phyloP scores from a whole-genome alignment of 1,140 invertebrate species.

The Argopecten irradians region DNA sequence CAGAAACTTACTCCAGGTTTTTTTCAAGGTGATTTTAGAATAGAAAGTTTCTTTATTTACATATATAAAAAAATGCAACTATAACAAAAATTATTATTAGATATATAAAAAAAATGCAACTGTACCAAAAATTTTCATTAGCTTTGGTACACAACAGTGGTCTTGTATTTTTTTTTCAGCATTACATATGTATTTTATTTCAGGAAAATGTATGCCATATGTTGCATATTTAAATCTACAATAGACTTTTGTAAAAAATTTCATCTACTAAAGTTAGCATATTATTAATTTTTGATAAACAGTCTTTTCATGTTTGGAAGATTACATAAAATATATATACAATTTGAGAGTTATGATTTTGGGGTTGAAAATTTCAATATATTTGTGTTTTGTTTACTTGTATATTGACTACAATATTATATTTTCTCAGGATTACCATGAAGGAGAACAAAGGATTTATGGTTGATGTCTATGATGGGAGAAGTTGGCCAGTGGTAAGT shows the following conservation, averaged over 20 bases:
- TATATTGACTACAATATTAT: no score
- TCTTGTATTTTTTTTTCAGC: background rate
- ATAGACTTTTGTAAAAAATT: no score
- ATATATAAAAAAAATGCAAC: background rate
- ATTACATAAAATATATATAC: no score
- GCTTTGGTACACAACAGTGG: background rate
- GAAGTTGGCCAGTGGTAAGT: background rate
- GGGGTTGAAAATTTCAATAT: background rate
- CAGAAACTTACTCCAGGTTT: no score
- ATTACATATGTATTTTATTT: background rate
- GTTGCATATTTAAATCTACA: no score
- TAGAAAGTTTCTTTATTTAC: background rate
- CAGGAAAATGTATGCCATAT: no score
- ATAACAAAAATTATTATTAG: background rate
- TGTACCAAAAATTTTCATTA: background rate
- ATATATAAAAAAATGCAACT: background rate
- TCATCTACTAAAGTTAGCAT: no score
- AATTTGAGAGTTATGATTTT: background rate
- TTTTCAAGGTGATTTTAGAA: background rate
- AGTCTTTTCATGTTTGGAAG: no score
- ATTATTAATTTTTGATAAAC: background rate
- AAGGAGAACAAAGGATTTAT: background rate
- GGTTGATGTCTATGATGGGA: background rate
- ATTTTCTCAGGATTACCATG: background rate
- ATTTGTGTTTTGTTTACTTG: no score